phyloP scores from a whole-genome alignment of 2,797 vertebrate species.

The Anguilla anguilla region DNA sequence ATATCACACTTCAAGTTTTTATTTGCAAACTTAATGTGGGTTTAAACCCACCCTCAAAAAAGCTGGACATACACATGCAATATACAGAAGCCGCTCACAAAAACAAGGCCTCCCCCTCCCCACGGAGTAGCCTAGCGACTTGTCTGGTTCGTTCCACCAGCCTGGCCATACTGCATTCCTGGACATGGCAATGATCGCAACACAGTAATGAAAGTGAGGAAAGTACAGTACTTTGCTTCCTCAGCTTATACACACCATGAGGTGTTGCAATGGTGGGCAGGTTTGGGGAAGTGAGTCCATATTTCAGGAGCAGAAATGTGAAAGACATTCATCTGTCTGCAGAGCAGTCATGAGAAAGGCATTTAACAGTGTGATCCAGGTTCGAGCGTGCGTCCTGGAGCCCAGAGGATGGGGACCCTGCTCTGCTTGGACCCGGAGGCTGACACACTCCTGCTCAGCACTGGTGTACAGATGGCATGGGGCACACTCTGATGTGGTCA shows the following conservation, averaged over 20 bases:
- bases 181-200: not conserved
- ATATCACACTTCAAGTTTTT: not conserved
- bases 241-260: not conserved
- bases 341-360: not conserved
- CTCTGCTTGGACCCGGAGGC: not conserved
- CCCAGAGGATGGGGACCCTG: not conserved
- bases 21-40: no score
- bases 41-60: no score
- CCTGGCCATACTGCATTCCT: not conserved
- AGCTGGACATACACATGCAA: no score
- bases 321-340: not conserved
- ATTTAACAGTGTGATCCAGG: not conserved
- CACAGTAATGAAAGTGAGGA: not conserved
- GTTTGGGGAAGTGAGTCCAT: conserved; percentile 29
- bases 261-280: not conserved
- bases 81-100: no score
- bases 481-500: conserved; percentile 35
- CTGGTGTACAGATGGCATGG: conserved; percentile 55
- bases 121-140: no score
- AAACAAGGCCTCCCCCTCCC: no score
- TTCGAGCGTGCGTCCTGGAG: not conserved
- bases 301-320: not conserved
- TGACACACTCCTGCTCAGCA: conserved; percentile 45
- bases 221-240: not conserved
- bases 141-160: no score